Conservation (phyloP, 2,113 vertebrate species). For the Salvelinus fontinalis region DNA sequence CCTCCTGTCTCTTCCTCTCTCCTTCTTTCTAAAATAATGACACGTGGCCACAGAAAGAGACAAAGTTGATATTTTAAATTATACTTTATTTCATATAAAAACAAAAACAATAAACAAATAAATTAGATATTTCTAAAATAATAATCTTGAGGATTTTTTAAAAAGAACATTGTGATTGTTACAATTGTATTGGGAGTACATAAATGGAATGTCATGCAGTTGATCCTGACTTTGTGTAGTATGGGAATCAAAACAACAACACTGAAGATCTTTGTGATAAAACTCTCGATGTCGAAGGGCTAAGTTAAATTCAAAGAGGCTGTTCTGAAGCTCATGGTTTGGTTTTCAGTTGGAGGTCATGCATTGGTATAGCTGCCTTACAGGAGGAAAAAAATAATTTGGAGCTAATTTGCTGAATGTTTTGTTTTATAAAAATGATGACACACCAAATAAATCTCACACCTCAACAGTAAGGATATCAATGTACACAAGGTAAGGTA, state of each 20-base stretch:
- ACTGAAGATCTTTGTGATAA: background rate
- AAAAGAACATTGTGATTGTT: constrained; percentile 59
- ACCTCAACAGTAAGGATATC: constrained; percentile 3
- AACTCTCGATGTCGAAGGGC: background rate
- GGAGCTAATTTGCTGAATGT: background rate
- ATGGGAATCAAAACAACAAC: background rate
- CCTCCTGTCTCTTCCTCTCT: too few relatives aligned
- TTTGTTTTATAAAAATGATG: background rate
- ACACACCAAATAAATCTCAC: constrained; percentile 12
- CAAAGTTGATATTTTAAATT: constrained; percentile 71
- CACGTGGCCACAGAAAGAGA: background rate
- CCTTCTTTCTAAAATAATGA: too few relatives aligned
- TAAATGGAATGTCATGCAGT: constrained; percentile 54
- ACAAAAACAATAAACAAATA: constrained; percentile 81
- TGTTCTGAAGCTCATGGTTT: background rate
- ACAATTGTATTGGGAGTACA: constrained; percentile 41
- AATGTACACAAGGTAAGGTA: background rate
- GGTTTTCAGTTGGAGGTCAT: constrained; percentile 12
- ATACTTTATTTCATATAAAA: constrained; percentile 83
- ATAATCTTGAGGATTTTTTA: constrained; percentile 70
- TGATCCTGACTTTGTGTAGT: background rate
- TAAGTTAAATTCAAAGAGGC: background rate
- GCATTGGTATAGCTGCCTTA: constrained; percentile 29
- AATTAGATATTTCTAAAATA: constrained; percentile 83
- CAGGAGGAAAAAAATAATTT: background rate